These are phyloP conservation scores for Caiman crocodilus DNA, from an alignment of 2,797 vertebrate species.

Conservation along the genomic window DNA sequence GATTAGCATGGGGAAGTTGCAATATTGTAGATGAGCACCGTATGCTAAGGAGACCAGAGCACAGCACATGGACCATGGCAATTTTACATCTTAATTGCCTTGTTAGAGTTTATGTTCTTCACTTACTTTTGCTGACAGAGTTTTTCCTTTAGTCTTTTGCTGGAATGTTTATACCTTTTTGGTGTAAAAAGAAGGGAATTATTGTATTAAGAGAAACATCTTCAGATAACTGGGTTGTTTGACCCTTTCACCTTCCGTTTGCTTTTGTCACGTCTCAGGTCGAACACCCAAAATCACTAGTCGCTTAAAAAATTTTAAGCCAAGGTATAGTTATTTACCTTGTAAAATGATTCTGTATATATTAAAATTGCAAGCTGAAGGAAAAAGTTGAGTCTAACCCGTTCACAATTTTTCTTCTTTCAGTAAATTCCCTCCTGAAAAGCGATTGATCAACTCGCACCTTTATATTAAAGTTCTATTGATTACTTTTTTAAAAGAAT, in stretches of 20 bases:
- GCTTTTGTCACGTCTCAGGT: neutral
- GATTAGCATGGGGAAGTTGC: neutral
- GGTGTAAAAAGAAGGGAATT: no score
- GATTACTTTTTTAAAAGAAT: neutral
- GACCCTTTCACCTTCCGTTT: neutral
- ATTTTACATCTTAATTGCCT: neutral
- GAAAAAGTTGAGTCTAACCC: no score
- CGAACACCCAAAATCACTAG: neutral
- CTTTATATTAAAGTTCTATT: neutral
- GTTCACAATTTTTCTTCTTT: neutral
- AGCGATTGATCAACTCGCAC: neutral
- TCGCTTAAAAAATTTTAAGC: neutral
- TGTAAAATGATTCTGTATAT: neutral
- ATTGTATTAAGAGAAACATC: no score
- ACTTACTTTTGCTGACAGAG: neutral
- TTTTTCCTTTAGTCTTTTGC: no score
- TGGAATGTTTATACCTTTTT: no score
- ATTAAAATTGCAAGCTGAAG: neutral
- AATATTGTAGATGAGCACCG: no score
- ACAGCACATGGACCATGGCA: no score
- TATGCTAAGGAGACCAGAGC: no score
- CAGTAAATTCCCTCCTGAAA: neutral
- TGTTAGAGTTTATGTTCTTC: neutral
- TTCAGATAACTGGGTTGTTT: neutral
- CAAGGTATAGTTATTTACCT: neutral